Conservation (phyloP, 2,113 vertebrate genomes). For the Monopterus albus region DNA sequence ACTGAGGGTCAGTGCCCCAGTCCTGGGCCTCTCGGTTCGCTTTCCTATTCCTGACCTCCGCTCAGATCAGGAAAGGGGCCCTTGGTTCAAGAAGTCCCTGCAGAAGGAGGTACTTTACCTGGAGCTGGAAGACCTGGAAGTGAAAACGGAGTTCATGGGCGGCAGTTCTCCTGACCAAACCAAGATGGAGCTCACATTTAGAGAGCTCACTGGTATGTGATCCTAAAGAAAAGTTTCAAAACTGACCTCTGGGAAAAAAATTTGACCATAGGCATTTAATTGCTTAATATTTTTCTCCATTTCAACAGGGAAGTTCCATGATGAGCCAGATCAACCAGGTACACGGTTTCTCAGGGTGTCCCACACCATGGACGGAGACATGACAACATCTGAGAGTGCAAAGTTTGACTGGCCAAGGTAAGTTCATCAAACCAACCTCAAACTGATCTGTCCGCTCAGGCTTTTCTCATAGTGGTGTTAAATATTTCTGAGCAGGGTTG, state of each 20-base stretch:
- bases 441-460: background rate
- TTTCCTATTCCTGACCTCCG: slow-evolving; percentile 98
- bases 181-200: slow-evolving; percentile 94
- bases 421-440: background rate
- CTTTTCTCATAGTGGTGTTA: background rate
- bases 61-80: slow-evolving; percentile 95
- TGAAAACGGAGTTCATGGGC: slow-evolving; percentile 92
- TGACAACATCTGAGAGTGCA: slow-evolving; percentile 88
- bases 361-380: slow-evolving; percentile 89
- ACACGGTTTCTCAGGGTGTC: slow-evolving; percentile 89
- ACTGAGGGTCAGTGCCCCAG: slow-evolving; percentile 86
- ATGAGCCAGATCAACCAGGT: slow-evolving; percentile 81
- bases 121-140: slow-evolving; percentile 89
- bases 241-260: no score
- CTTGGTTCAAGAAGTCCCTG: slow-evolving; percentile 98
- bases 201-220: slow-evolving; percentile 89
- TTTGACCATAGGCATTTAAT: background rate
- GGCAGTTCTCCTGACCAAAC: slow-evolving; percentile 91
- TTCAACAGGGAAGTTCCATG: slow-evolving; percentile 89
- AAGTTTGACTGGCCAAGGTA: slow-evolving; percentile 98
- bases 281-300: background rate
- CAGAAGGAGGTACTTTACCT: slow-evolving; percentile 93
- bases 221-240: background rate
- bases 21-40: slow-evolving; percentile 88
- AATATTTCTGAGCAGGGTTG: slow-evolving; percentile 83